Evolutionary conservation across 2,888 invertebrate genomes (phyloP), one percentile per base, ranked within the genome.

Genomic region (Cristatella mucedo): DNA sequence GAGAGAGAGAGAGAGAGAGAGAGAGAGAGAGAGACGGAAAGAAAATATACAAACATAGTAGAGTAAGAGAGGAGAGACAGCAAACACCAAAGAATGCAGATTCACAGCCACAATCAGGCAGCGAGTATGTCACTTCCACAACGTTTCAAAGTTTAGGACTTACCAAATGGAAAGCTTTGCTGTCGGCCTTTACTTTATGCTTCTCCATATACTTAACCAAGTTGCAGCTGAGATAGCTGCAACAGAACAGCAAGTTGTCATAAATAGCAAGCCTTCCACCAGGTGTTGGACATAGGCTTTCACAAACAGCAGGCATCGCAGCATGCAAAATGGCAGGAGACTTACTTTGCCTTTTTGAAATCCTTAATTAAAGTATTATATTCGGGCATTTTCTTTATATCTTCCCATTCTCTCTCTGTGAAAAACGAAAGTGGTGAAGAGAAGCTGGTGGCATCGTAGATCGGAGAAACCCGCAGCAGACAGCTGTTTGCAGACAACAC

Each of bases 361-460:
- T 97, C 95, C 66, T 89, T 91, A 21, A 81, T 74, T 51, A 97
- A 71, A 1, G 91, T 91, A 24, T 80, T 80, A 73, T 95, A 89
- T 64, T 97, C 95, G 0, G 97, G 97, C 97, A 97, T 97, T 71
- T 91, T 91, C 54, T 83, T 78, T 43, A 95, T 91, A 63, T 95
- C 93, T 63, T 93, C 91, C 93, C 93, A 95, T 59, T 93, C 93
- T 67, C 91, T 91, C 43, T 68, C 66, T 63, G 44, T 16, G 48
- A 49, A 31, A 41, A 44, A 45, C 32, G 21, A 39, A 20, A 38
- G 36, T 31, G 18, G 30, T 7, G 6, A 32, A 7, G 5, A 13
- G 9, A 7, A 31, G 30, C n/a, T 31, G n/a, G n/a, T 32, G 32
- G 5, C 3, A 13, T 33, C 20, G 16, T 13, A 33, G 13, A 34